These are phyloP conservation scores for Diorhabda elongata DNA, from an alignment of 1,140 invertebrate species.

Conservation along the genomic window DNA sequence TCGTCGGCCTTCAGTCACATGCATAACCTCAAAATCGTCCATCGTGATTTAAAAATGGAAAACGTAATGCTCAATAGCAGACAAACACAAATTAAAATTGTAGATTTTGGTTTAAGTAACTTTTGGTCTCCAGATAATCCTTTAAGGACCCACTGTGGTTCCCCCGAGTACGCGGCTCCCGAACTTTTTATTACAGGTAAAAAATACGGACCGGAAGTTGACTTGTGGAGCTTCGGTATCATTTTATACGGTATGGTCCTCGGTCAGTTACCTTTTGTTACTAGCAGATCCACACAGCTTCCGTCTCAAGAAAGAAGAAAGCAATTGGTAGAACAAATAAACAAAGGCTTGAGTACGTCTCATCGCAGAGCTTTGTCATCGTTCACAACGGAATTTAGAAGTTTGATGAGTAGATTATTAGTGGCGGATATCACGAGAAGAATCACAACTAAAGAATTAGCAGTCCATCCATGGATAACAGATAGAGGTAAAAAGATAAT, in stretches of 20 bases:
- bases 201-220: constrained; percentile 68
- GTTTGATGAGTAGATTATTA: constrained; percentile 37
- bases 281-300: constrained; percentile 45
- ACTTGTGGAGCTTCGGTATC: constrained; percentile 63
- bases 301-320: constrained; percentile 55
- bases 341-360: constrained; percentile 53
- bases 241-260: constrained; percentile 41
- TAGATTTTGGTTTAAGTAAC: constrained; percentile 74
- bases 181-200: constrained; percentile 62
- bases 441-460: constrained; percentile 37
- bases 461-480: constrained; percentile 43
- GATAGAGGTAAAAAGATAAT: constrained; percentile 41
- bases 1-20: constrained; percentile 65
- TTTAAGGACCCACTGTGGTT: constrained; percentile 68
- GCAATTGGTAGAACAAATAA: constrained; percentile 59
- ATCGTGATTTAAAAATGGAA: constrained; percentile 71
- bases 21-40: constrained; percentile 53
- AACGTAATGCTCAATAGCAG: constrained; percentile 67
- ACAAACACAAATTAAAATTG: constrained; percentile 64
- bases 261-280: constrained; percentile 63
- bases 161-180: constrained; percentile 71
- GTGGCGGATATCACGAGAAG: constrained; percentile 38
- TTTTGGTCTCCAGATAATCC: constrained; percentile 53
- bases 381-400: constrained; percentile 43
- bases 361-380: constrained; percentile 49